phyloP scores from a whole-genome alignment of 2,797 vertebrate genomes.

The Champsocephalus esox region DNA sequence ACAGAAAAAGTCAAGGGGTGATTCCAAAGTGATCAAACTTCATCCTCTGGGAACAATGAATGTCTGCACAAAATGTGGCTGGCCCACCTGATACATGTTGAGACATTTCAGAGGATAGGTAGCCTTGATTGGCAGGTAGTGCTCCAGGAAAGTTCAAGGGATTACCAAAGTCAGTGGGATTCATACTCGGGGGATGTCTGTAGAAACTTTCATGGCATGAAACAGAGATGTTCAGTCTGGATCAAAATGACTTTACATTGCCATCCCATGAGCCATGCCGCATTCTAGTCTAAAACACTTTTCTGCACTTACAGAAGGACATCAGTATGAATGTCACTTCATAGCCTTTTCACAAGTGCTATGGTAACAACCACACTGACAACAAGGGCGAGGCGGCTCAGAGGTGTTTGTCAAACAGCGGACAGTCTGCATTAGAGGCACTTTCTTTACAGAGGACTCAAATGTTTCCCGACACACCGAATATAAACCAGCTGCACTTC shows the following conservation, averaged over 20 bases:
- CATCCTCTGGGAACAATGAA: conserved; percentile 5
- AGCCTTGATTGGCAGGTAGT: background rate
- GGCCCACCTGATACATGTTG: background rate
- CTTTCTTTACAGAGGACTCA: conserved; percentile 58
- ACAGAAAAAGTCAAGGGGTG: background rate
- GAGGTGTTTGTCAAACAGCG: conserved; percentile 54
- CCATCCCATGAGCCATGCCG: background rate
- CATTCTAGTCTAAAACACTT: conserved; percentile 11
- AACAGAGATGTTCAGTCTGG: conserved; percentile 19
- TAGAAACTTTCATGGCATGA: background rate
- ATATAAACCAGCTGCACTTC: conserved; percentile 74
- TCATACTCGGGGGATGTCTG: conserved; percentile 6
- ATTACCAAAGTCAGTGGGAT: background rate
- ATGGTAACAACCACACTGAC: conserved; percentile 35
- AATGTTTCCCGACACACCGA: conserved; percentile 72
- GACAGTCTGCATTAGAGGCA: conserved; percentile 50
- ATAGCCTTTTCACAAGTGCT: conserved; percentile 35
- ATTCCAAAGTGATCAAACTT: background rate
- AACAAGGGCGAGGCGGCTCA: conserved; percentile 16
- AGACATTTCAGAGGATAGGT: background rate
- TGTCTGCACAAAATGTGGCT: background rate
- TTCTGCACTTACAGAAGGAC: background rate
- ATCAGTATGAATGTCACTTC: conserved; percentile 33
- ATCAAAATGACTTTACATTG: conserved; percentile 6
- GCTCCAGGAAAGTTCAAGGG: background rate